Conservation (phyloP, 2,113 vertebrate genomes). For the Xenopus laevis region DNA sequence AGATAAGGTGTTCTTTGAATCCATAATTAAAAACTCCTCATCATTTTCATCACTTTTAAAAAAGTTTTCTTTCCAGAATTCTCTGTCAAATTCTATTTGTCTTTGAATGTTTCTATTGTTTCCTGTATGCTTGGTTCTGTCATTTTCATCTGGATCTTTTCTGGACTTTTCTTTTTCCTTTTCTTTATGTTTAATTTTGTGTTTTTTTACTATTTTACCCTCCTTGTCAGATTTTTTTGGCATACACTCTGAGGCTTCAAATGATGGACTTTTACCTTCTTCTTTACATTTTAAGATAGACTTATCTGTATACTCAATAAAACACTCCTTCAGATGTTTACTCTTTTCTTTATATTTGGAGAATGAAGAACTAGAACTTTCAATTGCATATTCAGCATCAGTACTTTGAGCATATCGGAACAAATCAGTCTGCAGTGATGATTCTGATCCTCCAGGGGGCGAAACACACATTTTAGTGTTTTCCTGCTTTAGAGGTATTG, state of each 20-base stretch:
- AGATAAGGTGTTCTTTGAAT: constrained; percentile 68
- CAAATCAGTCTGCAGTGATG: constrained; percentile 71
- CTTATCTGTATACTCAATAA: constrained; percentile 76
- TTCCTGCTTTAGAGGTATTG: constrained; percentile 87
- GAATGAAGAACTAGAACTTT: constrained; percentile 87
- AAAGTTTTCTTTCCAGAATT: constrained; percentile 99
- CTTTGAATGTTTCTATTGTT: constrained; percentile 80
- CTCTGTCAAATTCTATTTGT: constrained; percentile 93
- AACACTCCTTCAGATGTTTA: constrained; percentile 84
- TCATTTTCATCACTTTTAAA: constrained; percentile 96
- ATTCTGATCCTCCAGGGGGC: constrained; percentile 75
- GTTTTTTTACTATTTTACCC: constrained; percentile 91
- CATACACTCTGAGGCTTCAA: constrained; percentile 76
- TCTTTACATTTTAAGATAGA: constrained; percentile 81
- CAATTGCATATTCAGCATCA: constrained; percentile 82
- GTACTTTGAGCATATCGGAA: constrained; percentile 82
- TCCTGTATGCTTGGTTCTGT: constrained; percentile 83
- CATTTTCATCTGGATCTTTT: constrained; percentile 87
- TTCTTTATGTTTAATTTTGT: constrained; percentile 94
- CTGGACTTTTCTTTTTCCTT: constrained; percentile 86
- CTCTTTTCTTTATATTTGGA: constrained; percentile 95
- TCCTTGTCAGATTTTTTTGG: constrained; percentile 85
- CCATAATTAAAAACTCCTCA: constrained; percentile 69
- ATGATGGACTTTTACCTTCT: constrained; percentile 69
- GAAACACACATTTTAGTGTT: constrained; percentile 84